Base-by-base conservation (phyloP, 2,797 vertebrate genomes). In the Sebastes cheni region DNA sequence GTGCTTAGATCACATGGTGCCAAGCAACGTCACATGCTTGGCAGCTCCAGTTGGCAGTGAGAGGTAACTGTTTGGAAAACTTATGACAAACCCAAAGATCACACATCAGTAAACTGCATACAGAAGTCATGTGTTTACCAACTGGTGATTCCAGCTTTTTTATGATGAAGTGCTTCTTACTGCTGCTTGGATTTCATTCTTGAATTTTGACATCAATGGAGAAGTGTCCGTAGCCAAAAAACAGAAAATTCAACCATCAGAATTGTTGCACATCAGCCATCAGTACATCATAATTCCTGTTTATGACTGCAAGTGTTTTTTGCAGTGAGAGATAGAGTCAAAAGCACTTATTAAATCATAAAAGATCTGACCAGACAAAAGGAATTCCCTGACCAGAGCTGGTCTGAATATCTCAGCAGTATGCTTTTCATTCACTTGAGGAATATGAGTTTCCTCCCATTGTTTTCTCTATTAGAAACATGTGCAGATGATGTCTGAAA, bases 391-490 rank as follows among this genome's bases (percentile, higher is more conserved):
- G 18, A 67, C 25, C 22, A 36, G 16, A 62, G 61, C 56, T 66
- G 66, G 52, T 52, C 22, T 73, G 46, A 55, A 78, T 68, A 78
- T 69, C 32, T 73, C 73, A 46, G 64, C 68, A 8, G 34, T 60
- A 10, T 81, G 75, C 11, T 81, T 81, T 62, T 74, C 58, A 82
- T 84, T 82, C 34, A 66, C 14, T 56, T 27, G 34, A 42, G 67
- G 60, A 54, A 69, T 71, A 68, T 73, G 55, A 59, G 75, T 84
- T 89, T 86, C 82, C 79, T 59, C 7, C 59, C 59, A 22, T 29
- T 67, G 22, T 71, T 59, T 70, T 65, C 22, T 20, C 23, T 36
- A 79, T 84, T 52, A 72, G 65, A 88, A 84, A 68, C 88, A 80
- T 50, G 67, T 90, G 83, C 34, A 29, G 59, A 34, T 11, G 23